Conservation (phyloP, 2,888 invertebrate genomes). For the Rotaria socialis region DNA sequence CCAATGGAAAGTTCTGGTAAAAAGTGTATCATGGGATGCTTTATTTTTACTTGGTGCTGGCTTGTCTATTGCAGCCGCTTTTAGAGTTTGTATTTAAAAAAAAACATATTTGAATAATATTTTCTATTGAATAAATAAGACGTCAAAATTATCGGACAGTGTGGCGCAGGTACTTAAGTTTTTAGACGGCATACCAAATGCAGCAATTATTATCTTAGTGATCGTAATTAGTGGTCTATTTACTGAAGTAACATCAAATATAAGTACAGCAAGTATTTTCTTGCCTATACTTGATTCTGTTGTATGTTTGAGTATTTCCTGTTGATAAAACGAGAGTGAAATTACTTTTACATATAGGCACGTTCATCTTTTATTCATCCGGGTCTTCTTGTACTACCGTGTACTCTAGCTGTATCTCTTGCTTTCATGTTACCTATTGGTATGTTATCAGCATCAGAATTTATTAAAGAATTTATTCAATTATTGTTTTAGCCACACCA, state of each 20-base stretch:
- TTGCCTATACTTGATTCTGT: constrained; percentile 70
- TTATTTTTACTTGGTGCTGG: constrained; percentile 72
- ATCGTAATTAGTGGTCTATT: constrained; percentile 73
- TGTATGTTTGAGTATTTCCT: constrained; percentile 62
- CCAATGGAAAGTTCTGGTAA: constrained; percentile 77
- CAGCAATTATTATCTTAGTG: constrained; percentile 71
- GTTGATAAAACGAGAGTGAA: neutral
- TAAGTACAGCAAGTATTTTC: constrained; percentile 64
- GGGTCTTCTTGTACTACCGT: constrained; percentile 38
- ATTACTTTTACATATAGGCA: constrained; percentile 14
- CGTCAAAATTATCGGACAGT: constrained; percentile 72
- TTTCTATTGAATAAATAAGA: constrained; percentile 49
- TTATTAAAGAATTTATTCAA: neutral
- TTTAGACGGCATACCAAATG: constrained; percentile 64
- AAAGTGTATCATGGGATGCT: constrained; percentile 82
- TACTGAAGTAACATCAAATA: constrained; percentile 81
- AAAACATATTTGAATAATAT: neutral
- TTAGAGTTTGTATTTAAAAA: constrained; percentile 62
- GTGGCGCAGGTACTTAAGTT: constrained; percentile 68
- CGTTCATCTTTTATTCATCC: constrained; percentile 37
- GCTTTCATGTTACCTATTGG: constrained; percentile 45
- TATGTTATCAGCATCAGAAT: neutral
- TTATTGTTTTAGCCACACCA: constrained; percentile 45
- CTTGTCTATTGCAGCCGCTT: constrained; percentile 80
- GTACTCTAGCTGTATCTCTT: constrained; percentile 41